These are phyloP conservation scores for Peromyscus melanophrys DNA, from an alignment of 2,797 vertebrate species.

Conservation along the genomic window DNA sequence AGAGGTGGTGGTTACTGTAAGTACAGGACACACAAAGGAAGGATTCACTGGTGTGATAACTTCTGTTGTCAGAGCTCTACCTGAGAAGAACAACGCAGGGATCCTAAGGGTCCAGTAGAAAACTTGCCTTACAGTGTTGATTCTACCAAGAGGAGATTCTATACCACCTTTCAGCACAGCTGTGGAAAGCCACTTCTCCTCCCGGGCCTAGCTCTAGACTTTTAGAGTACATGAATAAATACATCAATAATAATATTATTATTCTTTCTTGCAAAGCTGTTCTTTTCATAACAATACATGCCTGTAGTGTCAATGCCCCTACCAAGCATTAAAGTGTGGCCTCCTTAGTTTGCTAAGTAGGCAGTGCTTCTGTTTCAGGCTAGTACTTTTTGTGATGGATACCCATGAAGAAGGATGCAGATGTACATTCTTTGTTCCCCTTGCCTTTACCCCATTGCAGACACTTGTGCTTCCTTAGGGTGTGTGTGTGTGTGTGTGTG, in stretches of 20 bases:
- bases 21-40: not conserved
- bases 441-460: not conserved
- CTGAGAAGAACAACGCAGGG: not conserved
- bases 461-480: not conserved
- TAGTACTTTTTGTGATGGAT: not conserved
- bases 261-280: not conserved
- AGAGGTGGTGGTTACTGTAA: not conserved
- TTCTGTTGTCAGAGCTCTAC: not conserved
- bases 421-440: not conserved
- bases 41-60: not conserved
- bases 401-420: not conserved
- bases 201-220: not conserved
- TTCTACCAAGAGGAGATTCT: not conserved
- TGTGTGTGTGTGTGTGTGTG: not conserved
- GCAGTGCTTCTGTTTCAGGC: not conserved
- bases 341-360: not conserved
- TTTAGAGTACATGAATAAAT: not conserved
- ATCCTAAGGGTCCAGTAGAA: not conserved
- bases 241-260: not conserved
- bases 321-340: not conserved
- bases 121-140: not conserved
- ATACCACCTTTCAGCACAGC: not conserved
- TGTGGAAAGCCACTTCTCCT: not conserved
- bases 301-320: not conserved
- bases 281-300: not conserved